Evolutionary conservation across 1,140 invertebrate genomes (phyloP).

Genomic region (Theocolax elegans): DNA sequence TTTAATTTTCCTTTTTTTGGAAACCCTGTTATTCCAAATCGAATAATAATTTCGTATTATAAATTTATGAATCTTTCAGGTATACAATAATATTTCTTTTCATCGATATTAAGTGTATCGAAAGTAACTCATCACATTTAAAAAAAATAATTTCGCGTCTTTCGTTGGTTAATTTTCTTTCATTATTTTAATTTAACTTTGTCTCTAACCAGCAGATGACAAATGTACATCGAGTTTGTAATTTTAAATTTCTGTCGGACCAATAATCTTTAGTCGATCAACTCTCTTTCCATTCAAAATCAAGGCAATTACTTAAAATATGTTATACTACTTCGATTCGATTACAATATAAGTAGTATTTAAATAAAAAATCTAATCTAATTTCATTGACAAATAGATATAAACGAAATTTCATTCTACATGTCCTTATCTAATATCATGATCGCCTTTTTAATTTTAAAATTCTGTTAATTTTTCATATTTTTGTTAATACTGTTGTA

Average conservation of each 20-base stretch:
- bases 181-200: conserved; percentile 2
- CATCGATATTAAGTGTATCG: background rate
- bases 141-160: conserved; percentile 20
- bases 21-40: conserved; percentile 20
- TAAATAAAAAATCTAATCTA: background rate
- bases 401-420: too few species aligned
- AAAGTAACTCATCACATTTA: background rate
- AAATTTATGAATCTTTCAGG: background rate
- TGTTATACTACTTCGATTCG: too few species aligned
- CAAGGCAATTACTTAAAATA: background rate
- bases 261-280: too few species aligned
- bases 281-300: background rate
- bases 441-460: too few species aligned
- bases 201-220: conserved; percentile 33
- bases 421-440: too few species aligned
- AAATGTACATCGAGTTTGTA: background rate
- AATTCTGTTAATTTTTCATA: background rate
- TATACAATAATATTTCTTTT: background rate
- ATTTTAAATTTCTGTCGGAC: background rate
- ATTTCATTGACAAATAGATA: too few species aligned
- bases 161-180: background rate
- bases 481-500: background rate
- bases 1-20: background rate
- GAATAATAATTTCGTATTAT: background rate
- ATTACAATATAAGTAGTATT: too few species aligned